Conservation (phyloP, 2,797 vertebrate species). For the Atherinosoma microstoma region DNA sequence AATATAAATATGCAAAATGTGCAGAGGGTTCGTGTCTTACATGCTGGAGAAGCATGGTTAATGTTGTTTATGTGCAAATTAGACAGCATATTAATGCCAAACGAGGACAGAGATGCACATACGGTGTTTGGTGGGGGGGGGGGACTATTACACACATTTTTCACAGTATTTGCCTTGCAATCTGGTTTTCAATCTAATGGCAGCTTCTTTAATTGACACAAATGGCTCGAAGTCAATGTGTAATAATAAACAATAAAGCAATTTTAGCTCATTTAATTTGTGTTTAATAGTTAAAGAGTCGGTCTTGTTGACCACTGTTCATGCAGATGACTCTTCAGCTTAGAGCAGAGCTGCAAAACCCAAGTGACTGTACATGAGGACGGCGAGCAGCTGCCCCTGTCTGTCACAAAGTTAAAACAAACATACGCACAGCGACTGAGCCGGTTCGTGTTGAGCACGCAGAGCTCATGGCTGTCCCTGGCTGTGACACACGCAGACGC, state of each 20-base stretch:
- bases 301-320: slow-evolving; percentile 33
- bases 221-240: background rate
- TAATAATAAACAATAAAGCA: background rate
- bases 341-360: slow-evolving; percentile 45
- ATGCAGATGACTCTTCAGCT: slow-evolving; percentile 26
- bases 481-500: slow-evolving; percentile 38
- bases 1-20: background rate
- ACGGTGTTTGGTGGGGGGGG: background rate
- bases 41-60: background rate
- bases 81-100: background rate
- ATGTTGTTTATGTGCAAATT: background rate
- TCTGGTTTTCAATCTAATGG: background rate
- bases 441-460: slow-evolving; percentile 34
- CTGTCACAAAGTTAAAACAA: slow-evolving; percentile 80
- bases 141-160: background rate
- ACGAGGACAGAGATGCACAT: background rate
- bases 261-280: background rate
- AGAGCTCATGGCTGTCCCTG: slow-evolving; percentile 64
- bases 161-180: background rate
- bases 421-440: slow-evolving; percentile 39
- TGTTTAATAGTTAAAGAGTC: background rate
- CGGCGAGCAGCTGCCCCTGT: slow-evolving; percentile 88
- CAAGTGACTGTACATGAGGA: slow-evolving; percentile 83
- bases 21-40: background rate
- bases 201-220: background rate